Conservation (phyloP, 1,140 invertebrate genomes). For the Nasonia giraulti region DNA sequence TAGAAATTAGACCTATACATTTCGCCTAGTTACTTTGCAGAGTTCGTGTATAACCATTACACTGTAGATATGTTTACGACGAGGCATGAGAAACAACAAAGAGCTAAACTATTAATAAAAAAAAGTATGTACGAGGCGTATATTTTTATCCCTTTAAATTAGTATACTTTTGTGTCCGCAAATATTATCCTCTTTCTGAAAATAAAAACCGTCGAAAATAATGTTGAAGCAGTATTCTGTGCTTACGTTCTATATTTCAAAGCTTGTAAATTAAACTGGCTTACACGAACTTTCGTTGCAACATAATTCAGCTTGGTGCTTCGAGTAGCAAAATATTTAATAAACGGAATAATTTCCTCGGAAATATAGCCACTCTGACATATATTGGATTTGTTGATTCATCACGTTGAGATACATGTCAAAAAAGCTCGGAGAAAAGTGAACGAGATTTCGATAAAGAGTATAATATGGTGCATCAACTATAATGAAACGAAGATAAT, state of each 20-base stretch:
- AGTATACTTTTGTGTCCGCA: background rate
- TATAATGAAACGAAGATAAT: background rate
- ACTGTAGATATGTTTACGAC: background rate
- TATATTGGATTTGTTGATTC: too few relatives aligned
- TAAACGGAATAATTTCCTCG: too few relatives aligned
- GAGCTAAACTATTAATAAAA: background rate
- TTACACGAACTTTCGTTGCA: too few relatives aligned
- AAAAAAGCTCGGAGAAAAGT: too few relatives aligned
- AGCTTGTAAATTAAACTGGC: too few relatives aligned
- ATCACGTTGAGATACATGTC: too few relatives aligned
- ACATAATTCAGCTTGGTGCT: too few relatives aligned
- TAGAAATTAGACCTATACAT: background rate
- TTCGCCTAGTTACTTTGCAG: background rate
- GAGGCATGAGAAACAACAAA: background rate
- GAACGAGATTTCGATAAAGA: constrained; percentile 51
- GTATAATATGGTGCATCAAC: background rate
- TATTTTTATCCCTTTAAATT: background rate
- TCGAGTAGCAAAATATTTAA: too few relatives aligned
- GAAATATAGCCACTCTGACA: too few relatives aligned
- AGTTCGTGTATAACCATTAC: background rate
- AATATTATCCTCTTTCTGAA: background rate
- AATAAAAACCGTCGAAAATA: background rate
- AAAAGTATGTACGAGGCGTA: background rate
- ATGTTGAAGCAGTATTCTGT: too few relatives aligned
- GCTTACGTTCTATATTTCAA: too few relatives aligned